These are phyloP conservation scores for Xiphorhynchus erythropygius DNA, from an alignment of 2,797 vertebrate genomes.

Conservation along the genomic window DNA sequence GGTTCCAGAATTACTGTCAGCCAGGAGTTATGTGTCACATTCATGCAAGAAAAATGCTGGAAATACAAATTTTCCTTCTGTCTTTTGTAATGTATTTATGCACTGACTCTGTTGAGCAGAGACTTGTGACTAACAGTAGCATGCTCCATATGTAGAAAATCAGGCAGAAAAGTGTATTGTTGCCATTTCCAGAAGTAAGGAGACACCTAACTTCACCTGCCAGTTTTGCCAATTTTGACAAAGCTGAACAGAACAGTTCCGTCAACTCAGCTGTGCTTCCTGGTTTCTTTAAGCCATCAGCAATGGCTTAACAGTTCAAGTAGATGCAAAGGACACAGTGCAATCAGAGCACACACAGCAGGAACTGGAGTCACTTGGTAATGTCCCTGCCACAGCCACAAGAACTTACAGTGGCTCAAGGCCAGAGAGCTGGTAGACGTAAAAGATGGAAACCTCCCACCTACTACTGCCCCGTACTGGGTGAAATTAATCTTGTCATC, in stretches of 20 bases:
- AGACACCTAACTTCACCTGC: background rate
- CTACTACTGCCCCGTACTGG: background rate
- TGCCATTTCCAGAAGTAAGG: background rate
- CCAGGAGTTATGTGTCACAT: background rate
- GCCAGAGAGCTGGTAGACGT: background rate
- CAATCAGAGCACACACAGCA: rapidly evolving
- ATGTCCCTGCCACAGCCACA: background rate
- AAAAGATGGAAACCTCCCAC: background rate
- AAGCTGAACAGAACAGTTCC: background rate
- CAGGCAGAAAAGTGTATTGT: background rate
- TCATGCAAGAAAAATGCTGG: background rate
- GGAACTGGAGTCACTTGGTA: background rate
- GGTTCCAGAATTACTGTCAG: slow-evolving; percentile 36
- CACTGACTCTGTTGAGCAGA: background rate
- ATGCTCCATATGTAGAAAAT: background rate
- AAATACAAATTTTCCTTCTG: slow-evolving; percentile 32
- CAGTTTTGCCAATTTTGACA: background rate
- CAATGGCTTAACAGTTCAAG: background rate
- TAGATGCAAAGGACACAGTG: background rate
- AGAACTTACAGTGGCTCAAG: background rate
- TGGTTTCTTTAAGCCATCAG: background rate
- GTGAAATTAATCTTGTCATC: background rate
- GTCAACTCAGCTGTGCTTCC: background rate
- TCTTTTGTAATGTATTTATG: background rate
- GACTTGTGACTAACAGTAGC: background rate